Base-by-base conservation (phyloP, 2,888 invertebrate species). In the Epinotia nisella region DNA sequence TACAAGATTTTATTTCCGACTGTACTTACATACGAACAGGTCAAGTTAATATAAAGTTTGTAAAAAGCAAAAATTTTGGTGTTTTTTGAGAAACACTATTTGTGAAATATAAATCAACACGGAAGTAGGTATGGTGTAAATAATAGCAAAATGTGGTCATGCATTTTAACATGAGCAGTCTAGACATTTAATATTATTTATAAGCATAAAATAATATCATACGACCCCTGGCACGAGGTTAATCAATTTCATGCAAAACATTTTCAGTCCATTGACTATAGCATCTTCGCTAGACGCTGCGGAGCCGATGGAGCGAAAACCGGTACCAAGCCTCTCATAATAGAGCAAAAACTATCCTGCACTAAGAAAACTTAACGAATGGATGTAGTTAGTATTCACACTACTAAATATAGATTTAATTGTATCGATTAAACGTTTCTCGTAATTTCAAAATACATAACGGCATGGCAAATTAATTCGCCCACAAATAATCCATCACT, bases 281-380 rank as follows among this genome's bases (percentile, higher is more conserved):
- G 80, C 82, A 83, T 83, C 83, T 83, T 82, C 78, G 86, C 88
- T 85, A 93, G 93, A 93, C 93, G 84, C 75, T 80, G 84, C 78
- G 93, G 93, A 92, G 93, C 93, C 92, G 82, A 82, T 78, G 81
- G 82, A 78, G 78, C 78, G 78, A 83, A 83, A 91, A 92, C 92
- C 91, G 91, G 92, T 92, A 87, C 78, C 75, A 71, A 74, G 82
- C 84, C 85, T 85, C 84, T 85, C 81, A 84, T 82, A 49, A 81
- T 81, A 82, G 76, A 81, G 83, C 83, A 85, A 86, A 87, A 86
- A 86, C 81, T 78, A 78, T 39, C 21, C n/a, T n/a, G 9, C 13
- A 17, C 29, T 64, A 29, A 41, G 19, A 15, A 39, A 59, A 39
- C 17, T 1, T 39, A 39, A 11, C 15, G 45, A 45, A 45, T 45